A percentile compares a stretch with the other conserved stretches of the same genome.
phyloP scores from a whole-genome alignment of 2,113 vertebrate species.

The Peromyscus leucopus region DNA sequence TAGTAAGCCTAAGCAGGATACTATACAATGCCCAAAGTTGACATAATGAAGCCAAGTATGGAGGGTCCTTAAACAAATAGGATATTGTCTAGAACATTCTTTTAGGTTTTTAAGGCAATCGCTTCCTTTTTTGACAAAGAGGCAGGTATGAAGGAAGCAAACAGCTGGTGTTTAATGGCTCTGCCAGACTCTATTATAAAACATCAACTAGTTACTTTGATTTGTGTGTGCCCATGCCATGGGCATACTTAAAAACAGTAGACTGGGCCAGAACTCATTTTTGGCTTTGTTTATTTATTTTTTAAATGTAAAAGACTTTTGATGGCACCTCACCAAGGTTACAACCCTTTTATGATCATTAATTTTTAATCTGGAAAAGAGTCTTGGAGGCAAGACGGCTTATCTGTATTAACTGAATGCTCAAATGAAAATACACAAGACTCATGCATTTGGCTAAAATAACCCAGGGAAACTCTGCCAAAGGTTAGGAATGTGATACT shows the following conservation, averaged over 20 bases:
- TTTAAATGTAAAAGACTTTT: conserved; percentile 88
- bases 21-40: conserved; percentile 22
- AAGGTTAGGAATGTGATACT: conserved; percentile 66
- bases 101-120: conserved; percentile 64
- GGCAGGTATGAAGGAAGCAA: conserved; percentile 83
- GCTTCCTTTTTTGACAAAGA: not conserved
- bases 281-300: conserved; percentile 90
- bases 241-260: conserved; percentile 91
- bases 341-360: conserved; percentile 88
- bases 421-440: conserved; percentile 77
- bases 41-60: conserved; percentile 56
- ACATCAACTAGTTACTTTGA: conserved; percentile 97
- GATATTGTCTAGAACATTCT: conserved; percentile 64
- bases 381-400: conserved; percentile 83
- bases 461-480: conserved; percentile 69
- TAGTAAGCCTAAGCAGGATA: not conserved
- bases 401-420: conserved; percentile 83
- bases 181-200: conserved; percentile 98
- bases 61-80: not conserved
- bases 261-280: conserved; percentile 87
- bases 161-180: conserved; percentile 99
- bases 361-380: conserved; percentile 90
- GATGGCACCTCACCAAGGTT: conserved; percentile 89
- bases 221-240: conserved; percentile 92
- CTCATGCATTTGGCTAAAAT: conserved; percentile 71